Conservation (phyloP, 2,888 invertebrate genomes). For the Craniophora ligustri region DNA sequence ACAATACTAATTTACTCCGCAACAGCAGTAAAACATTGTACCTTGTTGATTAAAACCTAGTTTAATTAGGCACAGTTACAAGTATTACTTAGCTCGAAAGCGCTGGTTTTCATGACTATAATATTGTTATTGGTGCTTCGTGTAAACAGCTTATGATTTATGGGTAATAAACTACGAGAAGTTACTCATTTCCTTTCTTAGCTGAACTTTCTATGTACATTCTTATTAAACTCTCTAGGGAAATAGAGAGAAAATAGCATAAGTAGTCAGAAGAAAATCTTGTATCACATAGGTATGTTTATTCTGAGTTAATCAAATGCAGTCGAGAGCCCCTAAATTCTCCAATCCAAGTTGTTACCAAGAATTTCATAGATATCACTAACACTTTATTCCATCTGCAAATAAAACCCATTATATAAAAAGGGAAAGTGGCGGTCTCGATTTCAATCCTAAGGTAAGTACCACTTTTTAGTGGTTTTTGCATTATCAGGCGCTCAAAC, state of each 20-base stretch:
- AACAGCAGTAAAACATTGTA: slow-evolving; percentile 29
- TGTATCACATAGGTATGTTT: too few species aligned
- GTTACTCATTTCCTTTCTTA: slow-evolving; percentile 15
- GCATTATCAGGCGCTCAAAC: too few species aligned
- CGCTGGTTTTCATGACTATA: background rate
- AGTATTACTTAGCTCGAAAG: slow-evolving; percentile 29
- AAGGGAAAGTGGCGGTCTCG: too few species aligned
- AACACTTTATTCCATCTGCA: too few species aligned
- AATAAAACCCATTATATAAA: too few species aligned
- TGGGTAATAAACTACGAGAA: slow-evolving; percentile 8
- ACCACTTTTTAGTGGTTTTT: too few species aligned
- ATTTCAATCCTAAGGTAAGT: too few species aligned
- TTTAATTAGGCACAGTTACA: slow-evolving; percentile 17
- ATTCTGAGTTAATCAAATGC: too few species aligned
- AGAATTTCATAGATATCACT: too few species aligned
- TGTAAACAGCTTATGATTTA: slow-evolving; percentile 32
- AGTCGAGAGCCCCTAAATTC: too few species aligned
- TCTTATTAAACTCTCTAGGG: background rate
- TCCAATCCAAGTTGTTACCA: too few species aligned
- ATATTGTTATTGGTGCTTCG: slow-evolving; percentile 21
- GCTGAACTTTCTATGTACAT: background rate
- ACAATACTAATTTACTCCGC: slow-evolving; percentile 20
- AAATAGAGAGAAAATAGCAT: background rate
- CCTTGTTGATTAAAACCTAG: slow-evolving; percentile 40
- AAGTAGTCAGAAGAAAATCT: background rate